phyloP scores from a whole-genome alignment of 2,888 invertebrate genomes.

The Strigamia crassipes region DNA sequence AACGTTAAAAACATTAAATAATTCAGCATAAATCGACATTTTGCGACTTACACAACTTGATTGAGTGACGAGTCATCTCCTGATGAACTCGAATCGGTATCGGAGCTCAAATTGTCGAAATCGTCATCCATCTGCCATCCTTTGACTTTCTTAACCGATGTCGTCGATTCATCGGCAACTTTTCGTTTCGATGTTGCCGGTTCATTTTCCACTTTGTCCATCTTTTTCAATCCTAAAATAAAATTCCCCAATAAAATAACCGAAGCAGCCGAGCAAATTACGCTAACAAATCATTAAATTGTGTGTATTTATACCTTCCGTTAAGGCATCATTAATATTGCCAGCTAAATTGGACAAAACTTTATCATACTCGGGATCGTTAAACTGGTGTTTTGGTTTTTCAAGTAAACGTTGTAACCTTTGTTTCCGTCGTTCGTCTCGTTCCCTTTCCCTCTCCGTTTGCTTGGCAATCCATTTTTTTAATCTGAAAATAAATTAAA shows the following conservation, averaged over 20 bases:
- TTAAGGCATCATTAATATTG: slow-evolving; percentile 80
- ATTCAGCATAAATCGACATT: too few relatives aligned
- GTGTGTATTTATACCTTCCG: slow-evolving; percentile 65
- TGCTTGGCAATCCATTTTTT: slow-evolving; percentile 90
- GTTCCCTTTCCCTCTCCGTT: slow-evolving; percentile 70
- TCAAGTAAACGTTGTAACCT: slow-evolving; percentile 56
- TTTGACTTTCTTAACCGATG: background rate
- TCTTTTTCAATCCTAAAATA: slow-evolving; percentile 18
- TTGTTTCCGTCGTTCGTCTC: slow-evolving; percentile 66
- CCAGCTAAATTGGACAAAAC: slow-evolving; percentile 77
- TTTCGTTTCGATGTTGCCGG: slow-evolving; percentile 1
- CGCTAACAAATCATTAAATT: background rate
- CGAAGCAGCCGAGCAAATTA: background rate
- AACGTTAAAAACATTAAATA: background rate
- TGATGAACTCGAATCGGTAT: background rate
- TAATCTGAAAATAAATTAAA: slow-evolving; percentile 62
- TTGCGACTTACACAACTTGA: background rate
- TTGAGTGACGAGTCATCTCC: background rate
- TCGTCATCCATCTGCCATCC: slow-evolving; percentile 25
- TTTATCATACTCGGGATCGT: slow-evolving; percentile 78
- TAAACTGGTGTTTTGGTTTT: slow-evolving; percentile 78
- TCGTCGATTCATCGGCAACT: background rate
- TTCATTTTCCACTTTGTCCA: background rate
- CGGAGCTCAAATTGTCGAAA: slow-evolving; percentile 19
- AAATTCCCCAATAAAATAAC: background rate